A percentile compares a stretch with the other conserved stretches of the same genome.
Conservation (phyloP, 2,888 invertebrate genomes). For the Trichacis sp. region DNA sequence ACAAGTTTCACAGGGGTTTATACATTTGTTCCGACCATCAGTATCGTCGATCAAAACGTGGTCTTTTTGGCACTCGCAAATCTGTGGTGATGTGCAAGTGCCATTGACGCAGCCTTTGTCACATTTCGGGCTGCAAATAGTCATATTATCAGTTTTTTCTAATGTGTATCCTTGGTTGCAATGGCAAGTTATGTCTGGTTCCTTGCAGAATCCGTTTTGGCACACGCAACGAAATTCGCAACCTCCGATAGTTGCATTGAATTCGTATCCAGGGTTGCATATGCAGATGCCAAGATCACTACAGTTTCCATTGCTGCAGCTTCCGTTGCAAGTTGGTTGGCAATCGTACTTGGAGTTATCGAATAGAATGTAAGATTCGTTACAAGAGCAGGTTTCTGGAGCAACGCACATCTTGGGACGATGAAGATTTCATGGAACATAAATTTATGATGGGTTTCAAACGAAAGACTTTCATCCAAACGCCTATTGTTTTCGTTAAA, state of each 20-base stretch:
- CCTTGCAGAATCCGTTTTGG: slow-evolving; percentile 39
- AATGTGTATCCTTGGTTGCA: slow-evolving; percentile 55
- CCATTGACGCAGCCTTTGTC: slow-evolving; percentile 70
- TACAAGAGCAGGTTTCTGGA: slow-evolving; percentile 56
- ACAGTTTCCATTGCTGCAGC: slow-evolving; percentile 67
- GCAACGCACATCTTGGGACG: slow-evolving; percentile 46
- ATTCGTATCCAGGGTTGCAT: slow-evolving; percentile 57
- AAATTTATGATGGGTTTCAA: too few species aligned
- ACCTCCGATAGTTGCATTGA: slow-evolving; percentile 41
- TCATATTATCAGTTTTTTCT: slow-evolving; percentile 48
- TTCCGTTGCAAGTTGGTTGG: slow-evolving; percentile 53
- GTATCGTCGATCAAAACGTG: slow-evolving; percentile 41
- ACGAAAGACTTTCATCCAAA: too few species aligned
- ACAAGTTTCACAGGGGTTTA: slow-evolving; percentile 28
- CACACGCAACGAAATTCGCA: slow-evolving; percentile 59
- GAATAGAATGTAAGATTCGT: slow-evolving; percentile 44
- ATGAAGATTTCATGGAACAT: too few species aligned
- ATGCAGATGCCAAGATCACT: slow-evolving; percentile 62
- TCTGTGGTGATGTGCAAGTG: slow-evolving; percentile 55
- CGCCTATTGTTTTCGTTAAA: too few species aligned
- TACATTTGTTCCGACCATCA: slow-evolving; percentile 25
- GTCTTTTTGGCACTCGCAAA: slow-evolving; percentile 55
- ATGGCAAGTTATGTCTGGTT: slow-evolving; percentile 26
- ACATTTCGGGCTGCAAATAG: slow-evolving; percentile 75
- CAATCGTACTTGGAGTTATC: slow-evolving; percentile 30